Evolutionary conservation across 2,888 invertebrate genomes (phyloP).

Genomic region (Tiliacea citrago): DNA sequence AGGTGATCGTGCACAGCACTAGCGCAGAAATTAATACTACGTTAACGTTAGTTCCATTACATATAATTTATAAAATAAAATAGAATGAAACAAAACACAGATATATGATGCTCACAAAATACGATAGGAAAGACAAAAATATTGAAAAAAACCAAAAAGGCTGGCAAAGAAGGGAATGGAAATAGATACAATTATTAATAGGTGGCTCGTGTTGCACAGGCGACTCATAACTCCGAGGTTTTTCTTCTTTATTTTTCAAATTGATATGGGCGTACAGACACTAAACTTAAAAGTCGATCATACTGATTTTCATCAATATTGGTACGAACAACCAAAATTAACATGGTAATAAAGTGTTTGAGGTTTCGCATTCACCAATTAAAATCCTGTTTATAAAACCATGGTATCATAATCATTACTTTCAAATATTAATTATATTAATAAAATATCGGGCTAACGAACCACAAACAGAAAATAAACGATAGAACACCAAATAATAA

Average conservation of each 20-base stretch:
- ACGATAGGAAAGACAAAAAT: too few species aligned
- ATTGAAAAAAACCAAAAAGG: too few species aligned
- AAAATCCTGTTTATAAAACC: conserved; percentile 25
- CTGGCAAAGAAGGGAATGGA: too few species aligned
- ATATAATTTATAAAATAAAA: too few species aligned
- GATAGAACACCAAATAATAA: conserved; percentile 53
- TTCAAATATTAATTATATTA: conserved; percentile 32
- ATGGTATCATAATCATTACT: conserved; percentile 15
- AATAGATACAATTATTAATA: too few species aligned
- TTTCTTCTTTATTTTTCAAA: too few species aligned
- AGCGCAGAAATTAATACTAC: too few species aligned
- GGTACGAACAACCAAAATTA: background rate
- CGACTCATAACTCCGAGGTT: too few species aligned
- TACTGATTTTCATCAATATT: background rate
- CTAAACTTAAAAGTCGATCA: background rate
- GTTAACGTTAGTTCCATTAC: background rate
- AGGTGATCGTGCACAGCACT: background rate
- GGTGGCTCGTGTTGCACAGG: too few species aligned
- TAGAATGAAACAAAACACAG: too few species aligned
- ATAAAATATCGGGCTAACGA: conserved; percentile 29
- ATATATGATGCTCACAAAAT: too few species aligned
- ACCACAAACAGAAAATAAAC: conserved; percentile 49
- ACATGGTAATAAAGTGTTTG: background rate
- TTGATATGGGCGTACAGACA: too few species aligned
- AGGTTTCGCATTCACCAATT: conserved; percentile 36